Evolutionary conservation across 1,140 invertebrate species (phyloP).

Genomic region (Drosophila suzukii): DNA sequence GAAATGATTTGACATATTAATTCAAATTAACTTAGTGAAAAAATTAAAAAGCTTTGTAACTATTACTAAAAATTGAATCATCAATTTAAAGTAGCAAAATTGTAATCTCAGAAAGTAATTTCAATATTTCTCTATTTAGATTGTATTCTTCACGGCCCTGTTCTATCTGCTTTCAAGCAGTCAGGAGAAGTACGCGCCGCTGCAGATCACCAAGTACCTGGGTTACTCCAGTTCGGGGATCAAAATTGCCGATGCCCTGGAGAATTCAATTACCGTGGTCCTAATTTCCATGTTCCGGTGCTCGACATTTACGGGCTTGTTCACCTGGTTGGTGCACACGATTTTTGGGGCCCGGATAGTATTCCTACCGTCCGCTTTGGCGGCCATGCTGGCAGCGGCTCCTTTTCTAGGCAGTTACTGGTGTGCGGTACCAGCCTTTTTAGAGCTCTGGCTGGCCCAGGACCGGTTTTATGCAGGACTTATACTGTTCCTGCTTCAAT

Average conservation of each 20-base stretch:
- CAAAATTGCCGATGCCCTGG: constrained; percentile 89
- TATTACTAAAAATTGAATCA: no score
- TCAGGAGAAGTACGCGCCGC: constrained; percentile 94
- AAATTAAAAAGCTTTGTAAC: no score
- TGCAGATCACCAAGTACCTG: constrained; percentile 89
- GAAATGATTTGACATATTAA: no score
- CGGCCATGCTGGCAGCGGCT: constrained; percentile 95
- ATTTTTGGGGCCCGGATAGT: constrained; percentile 97
- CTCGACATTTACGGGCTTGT: constrained; percentile 98
- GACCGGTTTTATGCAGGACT: constrained; percentile 90
- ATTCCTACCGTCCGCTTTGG: constrained; percentile 96
- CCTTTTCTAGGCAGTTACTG: constrained; percentile 98
- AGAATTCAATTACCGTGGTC: constrained; percentile 90
- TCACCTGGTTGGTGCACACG: constrained; percentile 99
- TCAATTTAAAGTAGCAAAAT: no score
- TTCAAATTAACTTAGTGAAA: no score
- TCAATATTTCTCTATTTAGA: constrained; percentile 85
- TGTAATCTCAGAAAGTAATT: no score
- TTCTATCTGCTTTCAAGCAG: constrained; percentile 97
- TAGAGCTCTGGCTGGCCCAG: constrained; percentile 97
- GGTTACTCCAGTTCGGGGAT: constrained; percentile 92
- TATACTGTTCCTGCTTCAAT: constrained; percentile 91
- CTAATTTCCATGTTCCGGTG: constrained; percentile 98
- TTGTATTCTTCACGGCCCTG: constrained; percentile 97
- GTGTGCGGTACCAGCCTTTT: constrained; percentile 95